Conservation (phyloP, 2,797 vertebrate genomes). For the Myotis vivesi region DNA sequence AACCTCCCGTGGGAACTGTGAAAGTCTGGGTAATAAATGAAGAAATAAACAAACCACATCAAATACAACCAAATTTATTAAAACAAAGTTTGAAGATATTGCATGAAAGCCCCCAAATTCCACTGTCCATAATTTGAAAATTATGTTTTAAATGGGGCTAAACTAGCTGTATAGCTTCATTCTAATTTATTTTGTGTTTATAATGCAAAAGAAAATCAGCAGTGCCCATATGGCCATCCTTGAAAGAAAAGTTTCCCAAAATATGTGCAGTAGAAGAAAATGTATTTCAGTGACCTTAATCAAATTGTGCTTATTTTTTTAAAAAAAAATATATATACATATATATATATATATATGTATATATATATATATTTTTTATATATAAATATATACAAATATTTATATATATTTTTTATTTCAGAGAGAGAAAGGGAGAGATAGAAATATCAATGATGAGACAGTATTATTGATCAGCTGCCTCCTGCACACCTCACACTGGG, state of each 20-base stretch:
- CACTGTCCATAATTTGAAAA: background rate
- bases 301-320: background rate
- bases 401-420: too few relatives aligned
- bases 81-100: constrained; percentile 22
- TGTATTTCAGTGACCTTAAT: constrained; percentile 21
- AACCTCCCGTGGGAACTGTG: background rate
- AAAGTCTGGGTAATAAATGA: background rate
- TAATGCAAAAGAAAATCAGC: background rate
- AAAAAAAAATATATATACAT: too few relatives aligned
- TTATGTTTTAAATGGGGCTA: background rate
- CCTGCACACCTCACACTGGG: too few relatives aligned
- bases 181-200: constrained; percentile 3
- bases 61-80: constrained; percentile 41
- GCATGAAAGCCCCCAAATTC: background rate
- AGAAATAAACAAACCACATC: constrained; percentile 19
- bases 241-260: constrained; percentile 24
- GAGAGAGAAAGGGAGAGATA: too few relatives aligned
- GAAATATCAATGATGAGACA: too few relatives aligned
- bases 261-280: background rate
- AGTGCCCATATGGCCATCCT: background rate
- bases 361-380: too few relatives aligned
- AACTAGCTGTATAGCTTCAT: background rate
- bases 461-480: too few relatives aligned
- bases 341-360: too few relatives aligned
- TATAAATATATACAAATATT: too few relatives aligned